Conservation (phyloP, 2,888 invertebrate genomes). For the Bellardia bayeri region DNA sequence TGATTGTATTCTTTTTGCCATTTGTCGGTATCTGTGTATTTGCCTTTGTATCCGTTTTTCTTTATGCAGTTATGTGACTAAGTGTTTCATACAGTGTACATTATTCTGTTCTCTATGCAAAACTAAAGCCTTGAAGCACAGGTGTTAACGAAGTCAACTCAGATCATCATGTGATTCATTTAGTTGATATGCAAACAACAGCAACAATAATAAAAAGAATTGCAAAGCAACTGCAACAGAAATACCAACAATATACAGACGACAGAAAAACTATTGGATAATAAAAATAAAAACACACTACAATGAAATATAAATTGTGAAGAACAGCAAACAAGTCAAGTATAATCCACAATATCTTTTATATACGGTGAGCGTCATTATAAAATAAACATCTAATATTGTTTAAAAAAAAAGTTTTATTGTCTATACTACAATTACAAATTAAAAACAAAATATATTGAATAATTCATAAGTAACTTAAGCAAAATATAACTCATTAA, state of each 20-base stretch:
- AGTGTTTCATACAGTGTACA: background rate
- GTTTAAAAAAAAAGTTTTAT: too few species aligned
- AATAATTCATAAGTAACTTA: too few species aligned
- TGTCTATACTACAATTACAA: too few species aligned
- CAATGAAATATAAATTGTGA: background rate
- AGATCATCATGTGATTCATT: constrained; percentile 51
- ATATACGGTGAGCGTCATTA: too few species aligned
- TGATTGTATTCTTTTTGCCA: background rate
- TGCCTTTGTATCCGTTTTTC: background rate
- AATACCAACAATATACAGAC: background rate
- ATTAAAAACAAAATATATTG: too few species aligned
- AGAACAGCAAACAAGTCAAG: background rate
- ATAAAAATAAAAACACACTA: constrained; percentile 2
- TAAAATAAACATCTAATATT: too few species aligned
- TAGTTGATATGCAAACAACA: constrained; percentile 38
- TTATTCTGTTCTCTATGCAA: background rate
- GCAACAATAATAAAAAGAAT: constrained; percentile 13
- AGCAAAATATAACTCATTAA: too few species aligned
- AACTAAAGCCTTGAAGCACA: constrained; percentile 52
- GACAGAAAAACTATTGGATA: constrained; percentile 40
- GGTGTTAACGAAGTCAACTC: constrained; percentile 63
- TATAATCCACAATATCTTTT: too few species aligned
- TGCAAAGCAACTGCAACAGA: background rate
- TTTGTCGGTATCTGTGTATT: background rate
- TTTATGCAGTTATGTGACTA: constrained; percentile 2